Evolutionary conservation across 2,113 vertebrate genomes (phyloP).

Genomic region (Thinocorus orbignyianus): DNA sequence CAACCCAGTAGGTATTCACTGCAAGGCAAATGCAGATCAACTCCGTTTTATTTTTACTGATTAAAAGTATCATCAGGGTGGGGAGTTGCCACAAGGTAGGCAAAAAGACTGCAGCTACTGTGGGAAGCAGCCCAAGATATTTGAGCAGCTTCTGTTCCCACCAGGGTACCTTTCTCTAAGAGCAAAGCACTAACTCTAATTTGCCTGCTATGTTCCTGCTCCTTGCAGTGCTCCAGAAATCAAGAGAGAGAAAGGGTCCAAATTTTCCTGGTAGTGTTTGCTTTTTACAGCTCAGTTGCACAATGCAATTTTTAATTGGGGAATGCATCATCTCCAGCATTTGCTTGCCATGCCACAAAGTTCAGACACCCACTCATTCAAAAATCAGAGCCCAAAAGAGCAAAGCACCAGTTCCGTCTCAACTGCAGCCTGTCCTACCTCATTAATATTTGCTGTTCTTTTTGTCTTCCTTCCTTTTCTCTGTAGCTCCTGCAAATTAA

Average conservation of each 20-base stretch:
- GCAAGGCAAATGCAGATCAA: slow-evolving; percentile 37
- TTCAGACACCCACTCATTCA: not conserved
- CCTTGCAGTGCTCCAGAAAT: not conserved
- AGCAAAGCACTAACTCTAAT: not conserved
- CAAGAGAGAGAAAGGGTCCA: not conserved
- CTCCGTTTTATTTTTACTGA: slow-evolving; percentile 15
- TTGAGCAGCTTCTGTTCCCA: slow-evolving; percentile 12
- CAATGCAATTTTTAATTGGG: not conserved
- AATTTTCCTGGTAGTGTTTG: not conserved
- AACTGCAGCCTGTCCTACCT: not conserved
- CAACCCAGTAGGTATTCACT: slow-evolving; percentile 7
- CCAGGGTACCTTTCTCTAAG: not conserved
- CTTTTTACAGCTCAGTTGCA: not conserved
- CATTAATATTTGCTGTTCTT: not conserved
- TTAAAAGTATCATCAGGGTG: not conserved
- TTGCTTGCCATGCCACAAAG: not conserved
- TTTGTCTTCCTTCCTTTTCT: slow-evolving; percentile 1
- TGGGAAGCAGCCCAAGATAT: not conserved
- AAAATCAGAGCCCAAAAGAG: not conserved
- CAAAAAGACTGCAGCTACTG: not conserved
- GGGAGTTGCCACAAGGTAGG: not conserved
- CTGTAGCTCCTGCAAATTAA: slow-evolving; percentile 24
- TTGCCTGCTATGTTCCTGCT: not conserved
- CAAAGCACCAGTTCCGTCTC: not conserved
- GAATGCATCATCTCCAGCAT: not conserved